phyloP scores from a whole-genome alignment of 1,140 invertebrate species.

The Galendromus occidentalis region DNA sequence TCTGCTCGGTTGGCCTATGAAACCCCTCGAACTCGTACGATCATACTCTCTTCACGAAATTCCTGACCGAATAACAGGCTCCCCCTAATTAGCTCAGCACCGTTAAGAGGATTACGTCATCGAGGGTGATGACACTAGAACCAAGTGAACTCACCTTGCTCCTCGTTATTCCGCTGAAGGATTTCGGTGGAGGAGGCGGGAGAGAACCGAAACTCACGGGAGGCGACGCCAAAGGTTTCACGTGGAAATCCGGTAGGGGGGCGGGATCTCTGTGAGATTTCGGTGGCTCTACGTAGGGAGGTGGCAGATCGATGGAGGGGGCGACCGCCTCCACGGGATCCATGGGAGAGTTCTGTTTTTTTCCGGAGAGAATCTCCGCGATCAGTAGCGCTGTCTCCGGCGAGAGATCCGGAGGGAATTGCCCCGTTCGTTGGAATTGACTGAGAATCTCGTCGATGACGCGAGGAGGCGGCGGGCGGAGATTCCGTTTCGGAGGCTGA shows the following conservation, averaged over 20 bases:
- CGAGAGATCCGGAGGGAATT: background rate
- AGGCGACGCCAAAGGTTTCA: background rate
- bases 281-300: background rate
- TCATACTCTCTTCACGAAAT: too few species aligned
- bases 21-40: too few species aligned
- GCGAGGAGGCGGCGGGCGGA: background rate
- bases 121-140: too few species aligned
- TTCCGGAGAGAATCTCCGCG: background rate
- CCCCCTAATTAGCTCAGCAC: too few species aligned
- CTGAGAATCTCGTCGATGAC: background rate
- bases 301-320: background rate
- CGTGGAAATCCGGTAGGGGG: background rate
- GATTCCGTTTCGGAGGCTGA: background rate
- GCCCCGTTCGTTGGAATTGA: background rate
- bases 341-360: background rate
- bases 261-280: background rate
- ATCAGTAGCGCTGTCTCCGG: conserved; percentile 1
- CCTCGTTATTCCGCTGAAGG: too few species aligned
- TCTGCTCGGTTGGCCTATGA: too few species aligned
- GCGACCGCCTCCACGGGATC: background rate
- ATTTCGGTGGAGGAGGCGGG: background rate
- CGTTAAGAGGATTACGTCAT: too few species aligned
- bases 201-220: conserved; percentile 1
- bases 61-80: too few species aligned
- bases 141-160: too few species aligned